phyloP scores from a whole-genome alignment of 2,797 vertebrate genomes.

The Hippoglossus hippoglossus region DNA sequence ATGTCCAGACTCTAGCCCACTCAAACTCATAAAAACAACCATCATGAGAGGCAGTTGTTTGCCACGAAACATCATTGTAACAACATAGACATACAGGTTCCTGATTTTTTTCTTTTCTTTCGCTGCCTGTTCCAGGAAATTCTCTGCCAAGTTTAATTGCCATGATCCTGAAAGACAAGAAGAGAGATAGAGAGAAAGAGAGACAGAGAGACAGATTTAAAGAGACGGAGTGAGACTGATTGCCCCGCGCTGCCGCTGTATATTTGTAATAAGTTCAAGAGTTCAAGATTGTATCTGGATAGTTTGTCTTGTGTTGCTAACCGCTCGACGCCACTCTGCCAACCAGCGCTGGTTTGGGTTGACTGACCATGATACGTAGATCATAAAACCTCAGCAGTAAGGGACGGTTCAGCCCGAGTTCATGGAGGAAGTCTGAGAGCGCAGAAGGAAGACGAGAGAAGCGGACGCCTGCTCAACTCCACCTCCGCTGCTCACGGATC shows the following conservation, averaged over 20 bases:
- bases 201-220: slow-evolving; percentile 37
- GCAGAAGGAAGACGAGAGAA: slow-evolving; percentile 18
- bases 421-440: slow-evolving; percentile 62
- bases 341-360: slow-evolving; percentile 80
- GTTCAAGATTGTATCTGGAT: slow-evolving; percentile 76
- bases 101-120: slow-evolving; percentile 6
- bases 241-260: slow-evolving; percentile 42
- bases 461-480: slow-evolving; percentile 35
- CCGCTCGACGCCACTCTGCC: slow-evolving; percentile 77
- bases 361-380: slow-evolving; percentile 76
- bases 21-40: slow-evolving; percentile 59
- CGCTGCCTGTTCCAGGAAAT: slow-evolving; percentile 27
- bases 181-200: slow-evolving; percentile 31
- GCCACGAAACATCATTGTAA: slow-evolving; percentile 51
- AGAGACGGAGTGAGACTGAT: slow-evolving; percentile 63
- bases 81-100: slow-evolving; percentile 47
- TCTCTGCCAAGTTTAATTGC: slow-evolving; percentile 60
- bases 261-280: slow-evolving; percentile 75
- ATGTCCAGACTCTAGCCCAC: slow-evolving; percentile 70
- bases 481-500: slow-evolving; percentile 34
- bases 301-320: slow-evolving; percentile 76
- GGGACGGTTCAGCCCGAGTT: slow-evolving; percentile 77
- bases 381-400: slow-evolving; percentile 75
- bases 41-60: slow-evolving; percentile 51
- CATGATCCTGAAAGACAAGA: slow-evolving; percentile 33